These are phyloP conservation scores for Ascidia mentula DNA, from an alignment of 23 tunicate species.

Conservation along the genomic window DNA sequence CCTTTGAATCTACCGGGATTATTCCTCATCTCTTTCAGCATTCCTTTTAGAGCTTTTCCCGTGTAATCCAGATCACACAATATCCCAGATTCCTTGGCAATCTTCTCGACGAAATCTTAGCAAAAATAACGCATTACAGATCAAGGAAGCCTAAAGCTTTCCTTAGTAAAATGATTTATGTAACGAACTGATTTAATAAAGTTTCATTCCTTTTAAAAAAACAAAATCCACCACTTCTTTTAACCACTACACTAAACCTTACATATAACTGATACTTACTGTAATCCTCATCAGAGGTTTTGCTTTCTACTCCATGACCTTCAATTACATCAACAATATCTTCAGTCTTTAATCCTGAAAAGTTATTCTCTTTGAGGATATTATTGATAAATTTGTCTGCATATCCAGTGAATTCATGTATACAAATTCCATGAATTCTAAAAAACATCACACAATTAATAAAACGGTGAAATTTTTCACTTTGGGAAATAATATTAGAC, in stretches of 20 bases:
- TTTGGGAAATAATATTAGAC: no score
- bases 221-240: no score
- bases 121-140: neutral
- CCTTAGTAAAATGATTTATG: no score
- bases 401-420: conserved; percentile 65
- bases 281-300: conserved; percentile 63
- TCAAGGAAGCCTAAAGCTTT: neutral
- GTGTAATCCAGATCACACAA: conserved; percentile 88
- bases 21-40: conserved; percentile 54
- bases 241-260: no score
- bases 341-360: conserved; percentile 38
- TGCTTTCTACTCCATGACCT: conserved; percentile 89
- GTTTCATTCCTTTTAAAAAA: no score
- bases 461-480: no score
- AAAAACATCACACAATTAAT: neutral
- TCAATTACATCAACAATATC: conserved; percentile 89
- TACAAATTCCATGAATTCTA: conserved; percentile 83
- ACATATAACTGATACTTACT: no score
- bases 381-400: conserved; percentile 75
- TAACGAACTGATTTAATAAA: no score
- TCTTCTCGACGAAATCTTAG: conserved; percentile 32
- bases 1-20: conserved; percentile 79
- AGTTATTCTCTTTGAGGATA: conserved; percentile 43
- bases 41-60: conserved; percentile 84
- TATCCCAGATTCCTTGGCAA: conserved; percentile 68